Base-by-base conservation (phyloP, 2,888 invertebrate genomes). In the Apamea crenata region DNA sequence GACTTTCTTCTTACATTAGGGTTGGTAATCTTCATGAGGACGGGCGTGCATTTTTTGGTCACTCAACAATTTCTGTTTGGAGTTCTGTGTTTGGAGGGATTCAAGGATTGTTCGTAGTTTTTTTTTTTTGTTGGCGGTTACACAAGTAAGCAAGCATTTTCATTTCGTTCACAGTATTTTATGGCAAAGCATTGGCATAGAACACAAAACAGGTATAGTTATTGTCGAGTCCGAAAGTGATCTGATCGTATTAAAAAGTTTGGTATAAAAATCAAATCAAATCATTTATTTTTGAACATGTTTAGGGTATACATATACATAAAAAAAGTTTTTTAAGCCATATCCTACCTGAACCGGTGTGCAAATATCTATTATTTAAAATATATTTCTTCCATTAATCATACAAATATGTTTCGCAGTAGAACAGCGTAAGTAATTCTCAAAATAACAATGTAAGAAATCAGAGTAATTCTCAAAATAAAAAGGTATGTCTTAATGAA, bases 1-100 rank as follows among this genome's bases (percentile, higher is more conserved):
- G 87, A 93, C 91, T 91, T 86, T 92, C 92, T 93, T 88, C 89
- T 70, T 85, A 85, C 89, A 91, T 91, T 90, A 93, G 89, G 85
- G 87, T 85, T 90, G 84, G 87, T 85, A 89, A 88, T 87, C 86
- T 87, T 91, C 87, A 80, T 80, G 87, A 85, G 85, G 86, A 87
- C 85, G 82, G 78, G 75, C 74, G 76, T 83, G 77, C 73, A 74
- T 82, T 80, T 70, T 82, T 87, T 74, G 65, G 79, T 80, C 78
- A 80, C 78, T 74, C 78, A 80, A 75, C 59, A 50, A 71, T 65
- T 47, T 67, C 80, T 80, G 69, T 65, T 50, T 61, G 40, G 63
- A 81, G 65, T 72, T 66, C n/a, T 50, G 44, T 47, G 29, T 61
- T 73, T 75, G 63, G 72, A 68, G 40, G 61, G 50, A 25, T 72